A percentile compares a stretch with the other conserved stretches of the same genome.
Evolutionary conservation across 53 echinoderm and acorn worm genomes (phyloP).

Genomic region (Paelopatides confundens): DNA sequence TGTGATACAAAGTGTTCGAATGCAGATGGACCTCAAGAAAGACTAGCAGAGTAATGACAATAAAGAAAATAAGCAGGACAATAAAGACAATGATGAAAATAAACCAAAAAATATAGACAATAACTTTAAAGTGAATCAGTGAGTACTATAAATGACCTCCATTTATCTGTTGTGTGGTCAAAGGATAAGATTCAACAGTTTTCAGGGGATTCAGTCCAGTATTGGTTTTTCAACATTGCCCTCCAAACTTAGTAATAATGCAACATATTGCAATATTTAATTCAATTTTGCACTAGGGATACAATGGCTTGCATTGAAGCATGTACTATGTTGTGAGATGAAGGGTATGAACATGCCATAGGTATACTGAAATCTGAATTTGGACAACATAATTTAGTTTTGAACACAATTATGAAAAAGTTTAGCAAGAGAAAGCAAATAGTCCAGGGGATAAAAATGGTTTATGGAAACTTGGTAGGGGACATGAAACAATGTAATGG

Average conservation of each 20-base stretch:
- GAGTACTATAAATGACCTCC: background rate
- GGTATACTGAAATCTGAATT: constrained; percentile 43
- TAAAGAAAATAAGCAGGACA: background rate
- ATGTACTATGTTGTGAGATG: constrained; percentile 44
- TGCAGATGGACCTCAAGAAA: background rate
- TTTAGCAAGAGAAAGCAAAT: constrained; percentile 17
- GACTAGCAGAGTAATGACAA: background rate
- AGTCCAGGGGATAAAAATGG: constrained; percentile 38
- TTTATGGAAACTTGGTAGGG: constrained; percentile 52
- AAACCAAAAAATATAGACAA: background rate
- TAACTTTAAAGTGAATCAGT: background rate
- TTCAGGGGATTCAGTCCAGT: constrained; percentile 41
- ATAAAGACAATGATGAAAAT: background rate
- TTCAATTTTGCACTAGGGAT: constrained; percentile 42
- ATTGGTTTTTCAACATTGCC: constrained; percentile 38
- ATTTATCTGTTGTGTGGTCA: background rate
- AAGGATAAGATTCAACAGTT: constrained; percentile 3
- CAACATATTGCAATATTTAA: constrained; percentile 15
- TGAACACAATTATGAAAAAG: constrained; percentile 39
- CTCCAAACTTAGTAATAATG: constrained; percentile 8
- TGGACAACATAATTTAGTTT: constrained; percentile 48
- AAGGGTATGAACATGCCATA: constrained; percentile 43
- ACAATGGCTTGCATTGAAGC: constrained; percentile 37
- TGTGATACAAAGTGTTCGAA: background rate
- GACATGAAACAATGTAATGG: constrained; percentile 51